Evolutionary conservation across 2,113 vertebrate genomes (phyloP).

Genomic region (Isurus oxyrinchus): DNA sequence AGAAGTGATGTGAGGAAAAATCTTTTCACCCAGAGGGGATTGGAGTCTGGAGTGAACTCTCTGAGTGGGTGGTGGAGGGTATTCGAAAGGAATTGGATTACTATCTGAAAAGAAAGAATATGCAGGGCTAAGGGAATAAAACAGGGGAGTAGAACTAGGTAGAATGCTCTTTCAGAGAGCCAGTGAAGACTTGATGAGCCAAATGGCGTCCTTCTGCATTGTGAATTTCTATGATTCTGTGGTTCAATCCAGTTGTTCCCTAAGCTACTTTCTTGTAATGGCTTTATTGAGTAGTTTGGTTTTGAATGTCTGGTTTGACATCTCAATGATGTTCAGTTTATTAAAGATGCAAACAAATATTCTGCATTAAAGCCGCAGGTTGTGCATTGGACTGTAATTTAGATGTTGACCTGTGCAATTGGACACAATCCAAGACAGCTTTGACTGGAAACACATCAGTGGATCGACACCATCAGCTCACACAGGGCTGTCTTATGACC

Average conservation of each 20-base stretch:
- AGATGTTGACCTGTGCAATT: slow-evolving; percentile 57
- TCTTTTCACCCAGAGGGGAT: no score
- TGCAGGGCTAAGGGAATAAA: no score
- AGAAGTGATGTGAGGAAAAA: no score
- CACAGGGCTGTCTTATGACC: slow-evolving; percentile 43
- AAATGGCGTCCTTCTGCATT: no score
- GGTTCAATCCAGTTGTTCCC: not conserved
- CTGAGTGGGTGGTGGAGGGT: no score
- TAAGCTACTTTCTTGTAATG: not conserved
- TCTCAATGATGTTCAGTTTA: not conserved
- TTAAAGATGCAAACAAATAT: not conserved
- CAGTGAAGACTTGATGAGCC: no score
- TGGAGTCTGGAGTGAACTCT: no score
- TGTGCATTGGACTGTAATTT: slow-evolving; percentile 51
- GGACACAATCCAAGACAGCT: slow-evolving; percentile 55
- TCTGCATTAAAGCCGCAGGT: not conserved
- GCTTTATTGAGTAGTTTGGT: not conserved
- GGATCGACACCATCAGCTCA: slow-evolving; percentile 58
- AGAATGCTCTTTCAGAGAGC: no score
- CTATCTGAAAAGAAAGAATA: no score
- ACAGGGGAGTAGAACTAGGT: no score
- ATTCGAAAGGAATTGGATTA: no score
- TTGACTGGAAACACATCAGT: slow-evolving; percentile 66
- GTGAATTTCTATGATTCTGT: no score
- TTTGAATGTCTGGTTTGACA: not conserved